Conservation (phyloP, 2,797 vertebrate species). For the Myotis myotis region DNA sequence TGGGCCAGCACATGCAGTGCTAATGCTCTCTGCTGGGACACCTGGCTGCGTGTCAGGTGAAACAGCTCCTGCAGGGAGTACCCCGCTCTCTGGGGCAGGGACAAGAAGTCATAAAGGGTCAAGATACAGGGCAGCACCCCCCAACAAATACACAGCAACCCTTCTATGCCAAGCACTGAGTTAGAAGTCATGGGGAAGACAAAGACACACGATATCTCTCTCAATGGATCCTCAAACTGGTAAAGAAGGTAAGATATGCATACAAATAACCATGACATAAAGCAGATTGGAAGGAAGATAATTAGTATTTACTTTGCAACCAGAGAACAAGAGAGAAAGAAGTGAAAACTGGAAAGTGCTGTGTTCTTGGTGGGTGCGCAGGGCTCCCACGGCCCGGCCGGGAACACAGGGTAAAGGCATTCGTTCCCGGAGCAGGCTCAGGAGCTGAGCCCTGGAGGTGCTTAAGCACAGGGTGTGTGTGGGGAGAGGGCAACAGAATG, state of each 20-base stretch:
- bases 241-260: not conserved
- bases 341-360: not conserved
- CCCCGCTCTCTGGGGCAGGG: conserved; percentile 90
- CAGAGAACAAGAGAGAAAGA: not conserved
- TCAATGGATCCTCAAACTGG: not conserved
- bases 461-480: not conserved
- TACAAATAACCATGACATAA: not conserved
- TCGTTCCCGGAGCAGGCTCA: not conserved
- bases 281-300: not conserved
- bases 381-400: not conserved
- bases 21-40: conserved; percentile 94
- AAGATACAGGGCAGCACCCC: not conserved
- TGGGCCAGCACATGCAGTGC: conserved; percentile 92
- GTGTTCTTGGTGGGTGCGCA: not conserved
- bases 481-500: not conserved
- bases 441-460: not conserved
- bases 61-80: conserved; percentile 99
- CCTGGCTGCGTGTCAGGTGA: conserved; percentile 94
- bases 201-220: not conserved
- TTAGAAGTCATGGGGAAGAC: not conserved
- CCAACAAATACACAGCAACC: not conserved
- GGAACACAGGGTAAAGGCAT: not conserved
- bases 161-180: not conserved
- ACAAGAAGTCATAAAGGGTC: not conserved
- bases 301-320: not conserved